Base-by-base conservation (phyloP, 2,797 vertebrate species). In the Octomys mimax region DNA sequence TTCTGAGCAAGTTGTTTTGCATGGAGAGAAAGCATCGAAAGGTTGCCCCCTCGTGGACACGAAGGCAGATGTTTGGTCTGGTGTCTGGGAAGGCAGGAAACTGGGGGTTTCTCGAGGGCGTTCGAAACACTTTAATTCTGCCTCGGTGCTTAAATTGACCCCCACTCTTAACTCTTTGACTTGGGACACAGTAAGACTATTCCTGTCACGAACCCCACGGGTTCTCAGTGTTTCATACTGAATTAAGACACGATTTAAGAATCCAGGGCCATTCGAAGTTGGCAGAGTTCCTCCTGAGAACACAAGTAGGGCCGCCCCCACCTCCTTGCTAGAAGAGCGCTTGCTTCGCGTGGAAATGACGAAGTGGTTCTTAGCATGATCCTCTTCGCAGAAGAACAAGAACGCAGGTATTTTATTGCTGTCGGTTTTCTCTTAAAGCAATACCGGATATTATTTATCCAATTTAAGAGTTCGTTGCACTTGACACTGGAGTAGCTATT, bases 381-480 rank as follows among this genome's bases (percentile, higher is more conserved):
- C 7, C 16, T 71, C 94, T 49, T 87, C 70, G 31, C 91, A 33
- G 18, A 92, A 75, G n/a, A 88, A 68, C 24, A 89, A 89, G n/a
- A 95, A 79, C 13, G 54, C 1, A 28, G 39, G 6, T 59, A 28
- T 78, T 91, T 89, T 59, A 28, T 91, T 68, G 82, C 8, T 87
- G 39, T 84, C 3, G 2, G 39, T 85, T 31, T 70, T 87, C 81
- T 42, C 54, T 87, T 62, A 82, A 87, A 80, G 24, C 4, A 66
- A 49, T 39, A 10, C 26, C 42, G n/a, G 70, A 21, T 77, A 46
- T 33, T 59, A 85, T 78, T 91, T 95, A 61, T 31, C 62, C 42
- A 87, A 82, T 22, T 92, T 42, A 92, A 39, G 61, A 57, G 46
- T 85, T 89, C 31, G 87, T 89, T 96, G 84, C 24, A 28, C 57